Conservation (phyloP, 2,113 vertebrate genomes). For the Pantherophis guttatus region DNA sequence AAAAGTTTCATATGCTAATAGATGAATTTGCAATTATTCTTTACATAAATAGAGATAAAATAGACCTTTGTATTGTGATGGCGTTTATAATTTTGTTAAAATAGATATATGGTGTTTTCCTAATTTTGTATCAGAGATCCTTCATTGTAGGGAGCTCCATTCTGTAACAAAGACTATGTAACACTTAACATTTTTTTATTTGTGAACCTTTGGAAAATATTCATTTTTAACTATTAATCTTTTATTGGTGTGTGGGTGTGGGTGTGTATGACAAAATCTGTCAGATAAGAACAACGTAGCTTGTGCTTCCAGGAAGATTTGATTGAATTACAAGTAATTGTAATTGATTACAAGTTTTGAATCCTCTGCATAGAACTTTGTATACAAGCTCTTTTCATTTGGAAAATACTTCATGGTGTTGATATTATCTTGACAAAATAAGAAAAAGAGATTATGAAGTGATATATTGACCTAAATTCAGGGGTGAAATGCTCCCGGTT, state of each 20-base stretch:
- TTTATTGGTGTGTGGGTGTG: no score
- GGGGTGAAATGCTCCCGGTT: no score
- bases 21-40: slow-evolving; percentile 45
- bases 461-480: neutral
- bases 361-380: neutral
- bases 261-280: no score
- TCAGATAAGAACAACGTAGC: neutral
- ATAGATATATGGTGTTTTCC: neutral
- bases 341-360: neutral
- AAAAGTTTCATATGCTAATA: slow-evolving; percentile 53
- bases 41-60: slow-evolving; percentile 28
- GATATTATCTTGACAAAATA: neutral
- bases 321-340: neutral
- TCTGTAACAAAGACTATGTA: neutral
- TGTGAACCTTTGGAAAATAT: neutral
- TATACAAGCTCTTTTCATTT: neutral
- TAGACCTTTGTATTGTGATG: slow-evolving; percentile 34
- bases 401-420: neutral
- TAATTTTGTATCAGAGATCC: neutral
- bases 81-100: neutral
- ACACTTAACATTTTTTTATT: neutral
- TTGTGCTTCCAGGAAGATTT: neutral
- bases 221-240: neutral
- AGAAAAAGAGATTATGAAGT: neutral
- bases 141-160: neutral